Evolutionary conservation across 2,888 invertebrate species (phyloP), one percentile per base, ranked within the genome.

Genomic region (Drosophila rubida): DNA sequence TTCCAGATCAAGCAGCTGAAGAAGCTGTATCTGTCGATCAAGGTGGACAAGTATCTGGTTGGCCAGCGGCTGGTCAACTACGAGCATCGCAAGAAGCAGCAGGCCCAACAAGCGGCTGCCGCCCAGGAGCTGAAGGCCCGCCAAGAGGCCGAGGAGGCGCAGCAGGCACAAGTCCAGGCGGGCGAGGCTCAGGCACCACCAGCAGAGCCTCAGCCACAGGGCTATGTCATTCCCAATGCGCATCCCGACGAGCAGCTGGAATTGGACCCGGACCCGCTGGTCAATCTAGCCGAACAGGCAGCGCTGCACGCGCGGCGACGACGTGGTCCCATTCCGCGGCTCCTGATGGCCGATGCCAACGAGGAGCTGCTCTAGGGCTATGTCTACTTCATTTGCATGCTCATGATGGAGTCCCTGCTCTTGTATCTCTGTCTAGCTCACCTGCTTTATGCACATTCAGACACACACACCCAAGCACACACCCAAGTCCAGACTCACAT

Each of bases 11-110:
- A 96, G 59, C 99, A 99, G 91, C 97, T 99, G 93, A 95, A 95
- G 88, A 96, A 97, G 88, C 93, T 99, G 14, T 99, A 99, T 92
- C 97, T 99, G 91, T 98, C 98, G 92, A 99, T 99, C 90, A 98
- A 99, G 93, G 99, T 99, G 92, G 99, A 99, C 93, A 99, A 99
- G 93, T 99, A 99, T 93, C 94, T 99, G 49, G 99, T 99, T 11
- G 99, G 99, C 0, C 97, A 98, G 88, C 94, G 98, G 78, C 94
- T 99, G 76, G 99, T 99, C 25, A 99, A 99, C 93, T 99, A 99
- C 93, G 98, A 99, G 91, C 96, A 96, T 90, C 93, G 95, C 78
- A 93, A 95, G 80, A 94, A 94, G 77, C 95, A 95, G 86, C 87
- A 88, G 48, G 82, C 78, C 5, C 75, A 81, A 13, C 76, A 74